phyloP scores from a whole-genome alignment of 2,888 invertebrate species.

The Conops quadrifasciatus region DNA sequence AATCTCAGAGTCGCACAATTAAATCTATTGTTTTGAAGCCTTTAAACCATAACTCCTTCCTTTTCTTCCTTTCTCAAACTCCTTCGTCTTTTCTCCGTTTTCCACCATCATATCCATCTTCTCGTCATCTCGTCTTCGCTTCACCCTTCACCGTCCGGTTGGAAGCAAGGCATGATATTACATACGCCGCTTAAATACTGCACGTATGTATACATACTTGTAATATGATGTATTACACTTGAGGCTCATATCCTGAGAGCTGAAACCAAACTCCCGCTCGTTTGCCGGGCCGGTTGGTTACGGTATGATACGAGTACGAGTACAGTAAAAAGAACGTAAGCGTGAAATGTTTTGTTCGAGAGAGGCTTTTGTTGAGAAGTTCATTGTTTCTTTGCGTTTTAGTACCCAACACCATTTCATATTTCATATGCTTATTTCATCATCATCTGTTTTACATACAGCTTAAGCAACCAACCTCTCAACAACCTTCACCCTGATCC shows the following conservation, averaged over 20 bases:
- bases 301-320: no score
- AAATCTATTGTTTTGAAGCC: constrained; percentile 3
- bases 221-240: no score
- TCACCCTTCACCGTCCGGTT: neutral
- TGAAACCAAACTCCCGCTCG: neutral
- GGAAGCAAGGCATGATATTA: neutral
- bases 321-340: neutral
- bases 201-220: no score
- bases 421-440: neutral
- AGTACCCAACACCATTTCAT: neutral
- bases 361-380: constrained; percentile 5
- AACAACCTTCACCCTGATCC: neutral
- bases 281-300: no score
- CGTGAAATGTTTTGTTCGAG: constrained; percentile 13
- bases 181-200: no score
- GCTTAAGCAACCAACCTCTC: neutral
- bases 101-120: neutral
- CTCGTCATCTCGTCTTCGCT: neutral
- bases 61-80: neutral
- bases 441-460: neutral
- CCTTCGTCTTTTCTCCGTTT: neutral
- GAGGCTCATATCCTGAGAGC: neutral
- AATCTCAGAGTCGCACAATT: neutral
- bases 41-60: neutral
- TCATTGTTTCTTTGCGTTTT: neutral